These are phyloP conservation scores for Galagoides demidoff DNA, from an alignment of 2,797 vertebrate genomes.

Conservation along the genomic window DNA sequence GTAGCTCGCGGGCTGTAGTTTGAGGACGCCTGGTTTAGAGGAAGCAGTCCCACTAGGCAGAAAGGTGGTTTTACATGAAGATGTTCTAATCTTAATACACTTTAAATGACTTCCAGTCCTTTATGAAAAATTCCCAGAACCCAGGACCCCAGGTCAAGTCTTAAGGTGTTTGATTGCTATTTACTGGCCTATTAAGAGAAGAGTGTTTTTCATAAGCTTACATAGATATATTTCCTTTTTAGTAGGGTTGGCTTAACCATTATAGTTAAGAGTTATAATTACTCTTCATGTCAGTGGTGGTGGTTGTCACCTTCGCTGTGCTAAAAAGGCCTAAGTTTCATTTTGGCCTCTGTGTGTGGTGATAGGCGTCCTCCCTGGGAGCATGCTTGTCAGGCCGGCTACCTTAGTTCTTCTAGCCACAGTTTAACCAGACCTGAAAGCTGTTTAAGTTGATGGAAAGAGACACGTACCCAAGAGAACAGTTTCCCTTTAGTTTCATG, in stretches of 20 bases:
- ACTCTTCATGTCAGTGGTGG: background rate
- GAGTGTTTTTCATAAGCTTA: background rate
- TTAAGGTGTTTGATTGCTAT: background rate
- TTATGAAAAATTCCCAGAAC: background rate
- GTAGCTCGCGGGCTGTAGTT: too few relatives aligned
- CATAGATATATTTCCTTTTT: background rate
- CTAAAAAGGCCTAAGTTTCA: background rate
- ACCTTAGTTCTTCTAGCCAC: background rate
- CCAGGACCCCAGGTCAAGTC: background rate
- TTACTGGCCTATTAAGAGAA: background rate
- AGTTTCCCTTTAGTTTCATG: background rate
- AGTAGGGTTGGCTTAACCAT: background rate
- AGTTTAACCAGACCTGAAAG: background rate
- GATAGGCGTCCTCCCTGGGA: background rate
- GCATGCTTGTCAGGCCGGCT: background rate
- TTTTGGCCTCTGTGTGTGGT: background rate
- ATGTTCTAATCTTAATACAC: background rate
- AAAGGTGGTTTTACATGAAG: background rate
- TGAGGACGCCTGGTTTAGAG: background rate
- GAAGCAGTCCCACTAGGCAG: background rate
- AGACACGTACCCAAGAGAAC: background rate
- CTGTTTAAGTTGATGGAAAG: background rate
- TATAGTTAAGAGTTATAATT: background rate
- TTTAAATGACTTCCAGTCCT: background rate
- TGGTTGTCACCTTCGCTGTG: background rate